Base-by-base conservation (phyloP, 2,113 vertebrate species). In the human (Homo sapiens) region DNA sequence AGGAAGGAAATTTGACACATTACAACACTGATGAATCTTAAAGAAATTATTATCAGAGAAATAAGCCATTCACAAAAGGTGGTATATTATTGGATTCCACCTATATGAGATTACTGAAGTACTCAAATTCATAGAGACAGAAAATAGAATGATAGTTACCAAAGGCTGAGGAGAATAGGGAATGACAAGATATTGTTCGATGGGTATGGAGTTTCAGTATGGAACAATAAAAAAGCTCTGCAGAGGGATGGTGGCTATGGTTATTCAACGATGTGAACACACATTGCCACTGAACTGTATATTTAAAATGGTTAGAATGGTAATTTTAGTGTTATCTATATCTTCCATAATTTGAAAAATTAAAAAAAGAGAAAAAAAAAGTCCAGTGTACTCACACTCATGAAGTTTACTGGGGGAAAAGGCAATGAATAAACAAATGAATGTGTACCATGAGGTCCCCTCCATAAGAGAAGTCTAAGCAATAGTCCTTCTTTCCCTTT, bases 401-500 rank as follows among this genome's bases (percentile, higher is more conserved):
- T 9, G 3, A 75, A 70, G 22, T 45, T 72, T 81, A 7, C 23
- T 32, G 12, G 12, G 20, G 40, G 32, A 16, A 43, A 75, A 50
- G 30, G 5, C 55, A 50, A 45, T 50, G 22, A 38, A 87, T 50
- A 35, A 61, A 48, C 1, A 35, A 43, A 3, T 78, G 23, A 55
- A 9, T 43, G 3, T 0, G 16, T 1, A 73, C 8, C 35, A 64
- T 25, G 59, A 75, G 12, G 6, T 20, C 6, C 6, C 6, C 16
- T 78, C 59, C 48, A 8, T 11, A 70, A 35, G 8, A 18, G 20
- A 48, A 8, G 0, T 1, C 22, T 55, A 45, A 86, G 18, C 4
- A 23, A 43, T 10, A 27, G 1, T 18, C 8, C 1, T 59, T 14
- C 32, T 59, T 93, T 89, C 18, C 10, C 35, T 92, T 32, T 82